Evolutionary conservation across 2,888 invertebrate genomes (phyloP).

Genomic region (Lampropteryx suffumata): DNA sequence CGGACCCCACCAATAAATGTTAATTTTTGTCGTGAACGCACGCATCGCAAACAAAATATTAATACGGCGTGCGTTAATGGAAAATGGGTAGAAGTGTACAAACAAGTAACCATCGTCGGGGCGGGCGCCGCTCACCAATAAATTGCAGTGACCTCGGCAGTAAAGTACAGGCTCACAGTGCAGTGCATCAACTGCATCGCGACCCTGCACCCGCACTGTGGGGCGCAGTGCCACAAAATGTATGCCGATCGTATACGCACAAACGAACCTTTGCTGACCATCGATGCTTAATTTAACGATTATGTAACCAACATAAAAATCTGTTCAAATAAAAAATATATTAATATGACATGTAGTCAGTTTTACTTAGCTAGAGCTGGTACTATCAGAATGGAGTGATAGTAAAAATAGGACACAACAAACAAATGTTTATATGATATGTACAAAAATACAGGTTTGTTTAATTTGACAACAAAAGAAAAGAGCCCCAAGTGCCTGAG

Average conservation of each 20-base stretch:
- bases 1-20: constrained; percentile 80
- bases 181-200: constrained; percentile 2
- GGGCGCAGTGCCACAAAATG: neutral
- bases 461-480: constrained; percentile 8
- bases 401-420: too few relatives aligned
- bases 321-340: too few relatives aligned
- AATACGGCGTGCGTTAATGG: constrained; percentile 79
- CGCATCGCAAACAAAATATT: constrained; percentile 80
- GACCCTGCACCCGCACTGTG: neutral
- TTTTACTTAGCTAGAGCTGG: too few relatives aligned
- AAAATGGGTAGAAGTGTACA: constrained; percentile 76
- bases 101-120: constrained; percentile 65
- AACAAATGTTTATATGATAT: too few relatives aligned
- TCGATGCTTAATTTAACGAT: too few relatives aligned
- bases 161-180: constrained; percentile 47
- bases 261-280: too few relatives aligned
- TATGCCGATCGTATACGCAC: too few relatives aligned
- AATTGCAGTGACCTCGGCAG: constrained; percentile 71
- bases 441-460: neutral
- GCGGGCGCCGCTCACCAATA: constrained; percentile 60
- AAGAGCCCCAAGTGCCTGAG: constrained; percentile 49
- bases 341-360: too few relatives aligned
- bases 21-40: constrained; percentile 79
- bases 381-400: too few relatives aligned
- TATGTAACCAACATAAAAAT: too few relatives aligned